These are phyloP conservation scores for Osmoderma eremita DNA, from an alignment of 2,888 invertebrate species.

Conservation along the genomic window DNA sequence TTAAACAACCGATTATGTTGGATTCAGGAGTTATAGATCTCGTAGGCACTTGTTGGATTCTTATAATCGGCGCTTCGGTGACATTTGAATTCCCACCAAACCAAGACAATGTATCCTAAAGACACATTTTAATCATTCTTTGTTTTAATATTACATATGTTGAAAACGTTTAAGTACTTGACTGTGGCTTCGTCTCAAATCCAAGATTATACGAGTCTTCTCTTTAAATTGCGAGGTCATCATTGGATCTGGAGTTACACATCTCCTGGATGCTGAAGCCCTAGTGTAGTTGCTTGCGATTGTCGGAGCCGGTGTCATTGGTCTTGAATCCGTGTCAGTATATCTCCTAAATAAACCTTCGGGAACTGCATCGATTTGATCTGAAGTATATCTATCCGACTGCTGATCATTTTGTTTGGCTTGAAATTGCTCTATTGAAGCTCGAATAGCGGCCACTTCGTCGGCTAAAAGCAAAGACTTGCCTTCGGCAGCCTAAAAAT, in stretches of 20 bases:
- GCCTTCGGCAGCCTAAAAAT: slow-evolving; percentile 55
- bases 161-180: slow-evolving; percentile 63
- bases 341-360: slow-evolving; percentile 83
- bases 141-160: background rate
- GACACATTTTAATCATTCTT: background rate
- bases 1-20: background rate
- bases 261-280: slow-evolving; percentile 72
- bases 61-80: slow-evolving; percentile 62
- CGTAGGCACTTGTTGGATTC: slow-evolving; percentile 56
- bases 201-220: slow-evolving; percentile 77
- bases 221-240: slow-evolving; percentile 63
- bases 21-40: slow-evolving; percentile 45
- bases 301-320: slow-evolving; percentile 82
- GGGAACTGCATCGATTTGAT: slow-evolving; percentile 73
- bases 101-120: slow-evolving; percentile 66
- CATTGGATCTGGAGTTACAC: slow-evolving; percentile 78
- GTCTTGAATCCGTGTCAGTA: slow-evolving; percentile 86
- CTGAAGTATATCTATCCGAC: slow-evolving; percentile 14
- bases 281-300: slow-evolving; percentile 78
- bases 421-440: slow-evolving; percentile 54
- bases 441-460: slow-evolving; percentile 60
- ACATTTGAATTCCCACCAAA: slow-evolving; percentile 61
- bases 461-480: slow-evolving; percentile 58
- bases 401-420: slow-evolving; percentile 13
- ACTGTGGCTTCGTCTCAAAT: slow-evolving; percentile 75